Base-by-base conservation (phyloP, 2,797 vertebrate genomes). In the Argyrosomus regius region DNA sequence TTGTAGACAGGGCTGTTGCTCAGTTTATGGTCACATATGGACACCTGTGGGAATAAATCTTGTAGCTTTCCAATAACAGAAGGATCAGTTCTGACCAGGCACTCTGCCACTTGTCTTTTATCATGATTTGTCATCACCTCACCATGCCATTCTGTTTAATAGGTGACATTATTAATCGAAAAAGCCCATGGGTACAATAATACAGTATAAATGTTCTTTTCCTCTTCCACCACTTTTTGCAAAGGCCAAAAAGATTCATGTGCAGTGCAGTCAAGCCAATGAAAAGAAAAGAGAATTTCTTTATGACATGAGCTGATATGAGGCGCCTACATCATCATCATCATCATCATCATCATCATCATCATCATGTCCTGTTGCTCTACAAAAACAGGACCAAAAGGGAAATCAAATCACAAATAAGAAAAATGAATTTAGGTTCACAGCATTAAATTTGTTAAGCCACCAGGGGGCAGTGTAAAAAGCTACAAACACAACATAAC, bases 71-170 rank as follows among this genome's bases (percentile, higher is more conserved):
- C 50, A 78, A 63, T 84, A 60, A 78, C n/a, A 70, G 43, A 18
- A 46, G 61, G 53, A 69, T 78, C 63, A 22, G 16, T 72, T 67
- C 58, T 39, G 17, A 77, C 52, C 81, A 84, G 72, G 65, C 67
- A 28, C 3, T 12, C 17, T 48, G 68, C 68, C 77, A 77, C 53
- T 65, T 53, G 53, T 73, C 69, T 72, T 60, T 71, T 22, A 68
- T 77, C 66, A 69, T 70, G 68, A 78, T 69, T 56, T 74, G 52
- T 62, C 80, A 79, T 74, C 65, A 72, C 77, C 67, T 78, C 39
- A 62, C 57, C 12, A 61, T 24, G 28, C 20, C 75, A 50, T 61
- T 76, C 64, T 73, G 67, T 84, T 82, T 77, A 75, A 82, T 71
- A 80, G 60, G 76, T 46, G 16, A 76, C 48, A 75, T 71, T 74